phyloP scores from a whole-genome alignment of 2,113 vertebrate genomes.

The Nothocercus nigrocapillus region DNA sequence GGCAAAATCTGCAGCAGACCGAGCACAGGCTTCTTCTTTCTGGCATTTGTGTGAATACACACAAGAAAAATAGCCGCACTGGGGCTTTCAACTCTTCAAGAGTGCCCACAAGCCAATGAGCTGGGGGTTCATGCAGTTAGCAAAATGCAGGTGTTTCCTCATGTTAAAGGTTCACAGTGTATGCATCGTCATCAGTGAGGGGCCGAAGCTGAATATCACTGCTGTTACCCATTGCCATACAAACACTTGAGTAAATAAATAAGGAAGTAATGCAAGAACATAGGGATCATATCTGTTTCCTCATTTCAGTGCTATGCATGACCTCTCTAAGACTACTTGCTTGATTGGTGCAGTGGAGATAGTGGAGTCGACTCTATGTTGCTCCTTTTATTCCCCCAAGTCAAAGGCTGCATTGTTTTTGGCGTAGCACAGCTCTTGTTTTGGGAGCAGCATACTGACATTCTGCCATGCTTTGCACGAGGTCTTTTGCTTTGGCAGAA shows the following conservation, averaged over 20 bases:
- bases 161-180: not conserved
- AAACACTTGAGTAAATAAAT: not conserved
- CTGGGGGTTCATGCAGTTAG: not conserved
- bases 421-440: not conserved
- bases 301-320: not conserved
- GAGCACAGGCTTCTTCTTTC: not conserved
- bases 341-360: not conserved
- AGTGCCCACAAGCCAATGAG: not conserved
- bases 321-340: not conserved
- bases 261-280: not conserved
- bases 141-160: not conserved
- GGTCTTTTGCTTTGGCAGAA: not conserved
- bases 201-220: no score
- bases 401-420: not conserved
- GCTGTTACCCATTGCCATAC: not conserved
- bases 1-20: not conserved
- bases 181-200: not conserved
- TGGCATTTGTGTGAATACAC: rapidly evolving
- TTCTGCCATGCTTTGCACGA: not conserved
- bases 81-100: no score
- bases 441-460: not conserved
- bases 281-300: not conserved
- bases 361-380: not conserved
- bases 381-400: not conserved
- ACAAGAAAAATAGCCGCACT: not conserved